Conservation (phyloP, 30 jellyfish, hydroid and myxozoan species). For the Aurelia aurita complex sp. Pacific region DNA sequence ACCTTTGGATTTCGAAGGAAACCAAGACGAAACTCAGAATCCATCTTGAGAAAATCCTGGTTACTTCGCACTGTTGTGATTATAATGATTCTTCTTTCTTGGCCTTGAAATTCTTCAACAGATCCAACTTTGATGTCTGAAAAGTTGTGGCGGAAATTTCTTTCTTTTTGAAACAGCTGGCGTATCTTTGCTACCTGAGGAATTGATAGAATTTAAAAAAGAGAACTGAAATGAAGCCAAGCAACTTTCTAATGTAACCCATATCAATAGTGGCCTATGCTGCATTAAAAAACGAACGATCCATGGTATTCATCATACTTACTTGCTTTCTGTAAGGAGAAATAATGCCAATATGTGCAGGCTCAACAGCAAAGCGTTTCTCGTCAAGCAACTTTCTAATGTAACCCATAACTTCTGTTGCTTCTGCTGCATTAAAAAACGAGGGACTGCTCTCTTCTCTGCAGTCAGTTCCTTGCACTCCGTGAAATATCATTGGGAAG, state of each 20-base stretch:
- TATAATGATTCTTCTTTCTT: slow-evolving; percentile 61
- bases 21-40: slow-evolving; percentile 57
- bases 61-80: slow-evolving; percentile 80
- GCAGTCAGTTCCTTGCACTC: slow-evolving; percentile 74
- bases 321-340: slow-evolving; percentile 94
- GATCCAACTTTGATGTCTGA: slow-evolving; percentile 71
- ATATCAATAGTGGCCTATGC: too few relatives aligned
- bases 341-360: slow-evolving; percentile 76
- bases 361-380: slow-evolving; percentile 9
- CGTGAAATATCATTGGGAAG: slow-evolving; percentile 78
- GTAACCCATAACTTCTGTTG: slow-evolving; percentile 62
- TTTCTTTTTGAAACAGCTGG: neutral
- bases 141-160: too few relatives aligned
- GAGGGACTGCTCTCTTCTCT: slow-evolving; percentile 93
- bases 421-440: slow-evolving; percentile 86
- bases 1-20: slow-evolving; percentile 73
- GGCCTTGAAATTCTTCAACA: slow-evolving; percentile 90
- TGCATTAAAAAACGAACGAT: too few relatives aligned
- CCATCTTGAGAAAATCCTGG: slow-evolving; percentile 54
- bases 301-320: neutral
- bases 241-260: too few relatives aligned
- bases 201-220: neutral
- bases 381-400: slow-evolving; percentile 37
- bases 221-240: too few relatives aligned
- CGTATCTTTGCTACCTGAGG: slow-evolving; percentile 5